These are phyloP conservation scores for Shargacucullia verbasci DNA, from an alignment of 2,888 invertebrate genomes.

Conservation along the genomic window DNA sequence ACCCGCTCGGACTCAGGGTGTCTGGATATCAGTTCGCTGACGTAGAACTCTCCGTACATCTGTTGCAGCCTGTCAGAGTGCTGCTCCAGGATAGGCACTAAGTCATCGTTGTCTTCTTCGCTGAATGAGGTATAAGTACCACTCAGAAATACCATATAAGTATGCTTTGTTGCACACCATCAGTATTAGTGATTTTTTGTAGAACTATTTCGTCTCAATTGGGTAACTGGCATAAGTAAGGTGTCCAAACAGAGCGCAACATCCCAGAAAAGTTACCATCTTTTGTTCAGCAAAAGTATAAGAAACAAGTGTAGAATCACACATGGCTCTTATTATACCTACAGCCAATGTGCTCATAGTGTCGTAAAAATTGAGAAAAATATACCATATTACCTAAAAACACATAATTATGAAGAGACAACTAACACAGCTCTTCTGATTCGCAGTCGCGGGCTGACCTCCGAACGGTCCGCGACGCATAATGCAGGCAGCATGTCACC, in stretches of 20 bases:
- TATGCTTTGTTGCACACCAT: no score
- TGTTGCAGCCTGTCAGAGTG: conserved; percentile 83
- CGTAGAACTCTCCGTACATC: conserved; percentile 90
- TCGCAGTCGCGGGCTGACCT: conserved; percentile 75
- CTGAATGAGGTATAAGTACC: conserved; percentile 73
- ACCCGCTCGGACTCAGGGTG: conserved; percentile 87
- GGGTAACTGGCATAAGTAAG: no score
- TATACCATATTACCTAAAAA: no score
- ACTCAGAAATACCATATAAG: no score
- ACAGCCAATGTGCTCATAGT: no score
- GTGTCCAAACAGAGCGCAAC: no score
- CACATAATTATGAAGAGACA: neutral
- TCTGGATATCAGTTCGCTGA: conserved; percentile 90
- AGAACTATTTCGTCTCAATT: no score
- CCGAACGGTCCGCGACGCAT: conserved; percentile 72
- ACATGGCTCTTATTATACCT: no score
- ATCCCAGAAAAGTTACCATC: no score
- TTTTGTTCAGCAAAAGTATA: no score
- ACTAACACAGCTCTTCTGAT: conserved; percentile 83
- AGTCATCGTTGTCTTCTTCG: conserved; percentile 92
- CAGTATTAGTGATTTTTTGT: neutral
- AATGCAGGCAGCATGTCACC: conserved; percentile 72
- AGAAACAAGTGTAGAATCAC: no score
- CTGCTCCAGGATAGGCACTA: conserved; percentile 89
- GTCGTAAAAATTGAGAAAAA: no score